Base-by-base conservation (phyloP, 2,113 vertebrate genomes). In the Corythoichthys intestinalis region DNA sequence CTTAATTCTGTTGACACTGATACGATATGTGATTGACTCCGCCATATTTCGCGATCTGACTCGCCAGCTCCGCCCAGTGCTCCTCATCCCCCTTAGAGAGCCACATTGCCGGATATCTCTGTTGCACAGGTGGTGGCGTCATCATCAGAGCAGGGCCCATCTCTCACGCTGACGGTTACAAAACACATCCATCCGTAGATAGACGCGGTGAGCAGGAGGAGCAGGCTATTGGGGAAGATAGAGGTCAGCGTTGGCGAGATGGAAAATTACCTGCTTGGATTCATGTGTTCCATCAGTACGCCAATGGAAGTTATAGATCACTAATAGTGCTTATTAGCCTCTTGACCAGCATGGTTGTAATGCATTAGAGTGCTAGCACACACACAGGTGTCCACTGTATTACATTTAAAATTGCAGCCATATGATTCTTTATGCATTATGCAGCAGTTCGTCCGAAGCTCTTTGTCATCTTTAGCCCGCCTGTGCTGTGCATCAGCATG, bases 241-340 rank as follows among this genome's bases (percentile, higher is more conserved):
- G 86, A 85, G 87, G 89, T 87, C 87, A 85, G 60, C 60, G 80
- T 79, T 72, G 75, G 80, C 70, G 76, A 85, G 80, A 85, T 69
- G 73, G 72, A 77, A 85, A 85, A 86, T 88, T 67, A 83, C 81
- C 82, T 54, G 13, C 61, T 20, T 63, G 61, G 44, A 63, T 47
- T 63, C 61, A 63, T 47, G 61, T 34, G 1, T 47, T 47, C 20
- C 44, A 63, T 34, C 61, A 63, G 44, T n/a, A 34, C 6, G 44
- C 61, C 9, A 34, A 12, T 6, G 61, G 41, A 47, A 63, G 60
- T 46, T 28, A 28, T 63, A 46, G 41, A 11, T 46, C 41, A 46
- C 41, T 46, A 63, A 47, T 34, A 63, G 61, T 44, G 61, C 61
- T 63, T 47, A 63, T 63, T 63, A 63, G 44, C 61, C 61, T 63